Evolutionary conservation across 2,797 vertebrate genomes (phyloP), one percentile per base, ranked within the genome.

Genomic region (Lagodon rhomboides): DNA sequence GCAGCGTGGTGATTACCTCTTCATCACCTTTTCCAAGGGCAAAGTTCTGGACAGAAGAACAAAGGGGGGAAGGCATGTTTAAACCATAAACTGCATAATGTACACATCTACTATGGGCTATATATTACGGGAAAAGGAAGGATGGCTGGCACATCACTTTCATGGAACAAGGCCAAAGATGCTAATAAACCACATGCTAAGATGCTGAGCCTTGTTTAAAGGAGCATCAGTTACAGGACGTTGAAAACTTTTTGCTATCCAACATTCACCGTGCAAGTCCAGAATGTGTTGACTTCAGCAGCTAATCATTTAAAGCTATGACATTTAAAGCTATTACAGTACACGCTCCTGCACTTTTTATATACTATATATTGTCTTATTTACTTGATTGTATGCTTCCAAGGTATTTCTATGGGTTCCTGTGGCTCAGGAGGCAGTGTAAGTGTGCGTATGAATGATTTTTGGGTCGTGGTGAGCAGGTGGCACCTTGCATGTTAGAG

Each of bases 11-110:
- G 92, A 99, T 98, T 53, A 99, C 97, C 94, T 99, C 98, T 94
- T 99, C 98, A 75, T 99, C 98, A 38, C 98, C 98, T 96, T 97
- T 99, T 70, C 98, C 97, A 46, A 99, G 95, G 69, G 98, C 97
- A 95, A 99, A 99, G 93, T 99, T 98, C 98, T 99, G 91, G 65
- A 94, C 77, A 89, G 15, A 80, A 85, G 69, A 90, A 77, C 0
- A 46, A 80, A 17, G 43, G 16, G 25, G 46, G 18, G 16, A 13
- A 22, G 27, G 55, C 5, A 16, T 50, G 27, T 75, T 77, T 60
- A 63, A 68, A 73, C 41, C 34, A 77, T 55, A 17, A 81, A 69
- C 56, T 54, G 50, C 69, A 72, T 51, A 51, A 72, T 71, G 51
- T 54, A 78, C 34, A 58, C n/a, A 56, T 43, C 5, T 16, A 46